Conservation (phyloP, 2,888 invertebrate genomes). For the Drosophila prolongata region DNA sequence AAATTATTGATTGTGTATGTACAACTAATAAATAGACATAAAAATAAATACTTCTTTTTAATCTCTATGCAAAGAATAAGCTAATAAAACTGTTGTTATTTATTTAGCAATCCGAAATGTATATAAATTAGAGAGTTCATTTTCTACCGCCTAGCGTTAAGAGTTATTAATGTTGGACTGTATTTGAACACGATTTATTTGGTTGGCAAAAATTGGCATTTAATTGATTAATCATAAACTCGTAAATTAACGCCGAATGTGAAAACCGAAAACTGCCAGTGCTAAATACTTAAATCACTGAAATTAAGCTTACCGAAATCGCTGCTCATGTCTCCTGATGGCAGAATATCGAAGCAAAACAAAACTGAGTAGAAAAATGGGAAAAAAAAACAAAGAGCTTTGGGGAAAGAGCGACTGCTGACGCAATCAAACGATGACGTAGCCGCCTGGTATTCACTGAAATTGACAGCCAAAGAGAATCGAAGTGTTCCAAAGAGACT, state of each 20-base stretch:
- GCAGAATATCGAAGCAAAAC: slow-evolving; percentile 19
- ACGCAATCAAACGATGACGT: slow-evolving; percentile 30
- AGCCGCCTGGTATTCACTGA: slow-evolving; percentile 7
- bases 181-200: slow-evolving; percentile 23
- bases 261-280: slow-evolving; percentile 7
- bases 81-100: background rate
- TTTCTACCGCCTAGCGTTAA: background rate
- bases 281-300: background rate
- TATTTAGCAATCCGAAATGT: background rate
- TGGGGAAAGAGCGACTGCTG: slow-evolving; percentile 20
- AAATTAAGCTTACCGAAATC: slow-evolving; percentile 53
- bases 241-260: slow-evolving; percentile 32
- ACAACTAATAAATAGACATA: background rate
- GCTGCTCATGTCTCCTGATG: slow-evolving; percentile 43
- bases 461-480: slow-evolving; percentile 27
- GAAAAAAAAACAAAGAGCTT: slow-evolving; percentile 4
- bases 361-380: background rate
- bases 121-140: background rate
- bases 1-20: background rate
- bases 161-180: background rate
- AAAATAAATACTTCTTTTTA: background rate
- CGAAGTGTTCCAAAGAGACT: slow-evolving; percentile 6
- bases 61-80: background rate
- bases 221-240: slow-evolving; percentile 45
- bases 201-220: slow-evolving; percentile 13